Base-by-base conservation (phyloP, 2,113 vertebrate species). In the Promerops cafer region DNA sequence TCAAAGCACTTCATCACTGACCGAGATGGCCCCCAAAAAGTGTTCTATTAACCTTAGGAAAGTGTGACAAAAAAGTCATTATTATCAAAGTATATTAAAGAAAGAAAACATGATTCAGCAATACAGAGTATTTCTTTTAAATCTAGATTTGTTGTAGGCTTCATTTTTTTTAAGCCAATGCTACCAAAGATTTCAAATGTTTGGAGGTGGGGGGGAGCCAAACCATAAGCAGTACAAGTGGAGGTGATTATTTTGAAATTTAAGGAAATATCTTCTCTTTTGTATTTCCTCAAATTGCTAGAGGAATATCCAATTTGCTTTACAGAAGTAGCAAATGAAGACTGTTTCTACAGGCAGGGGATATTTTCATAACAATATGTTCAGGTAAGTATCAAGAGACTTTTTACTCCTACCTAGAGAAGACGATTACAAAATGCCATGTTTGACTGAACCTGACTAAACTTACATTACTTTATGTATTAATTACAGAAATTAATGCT, bases 281-380 rank as follows among this genome's bases (percentile, higher is more conserved):
- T 80, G 50, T 88, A 89, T 96, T 96, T 97, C 44, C 75, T 96
- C 65, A 96, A 87, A 90, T 61, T 88, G 88, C 90, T 69, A 92
- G 57, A 93, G 81, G 64, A 80, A 96, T 75, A 87, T 57, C 94
- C 91, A 96, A 97, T 96, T 94, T 89, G 89, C 69, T 95, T 95
- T 92, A 49, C 40, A 84, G 71, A 97, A 95, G 87, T 35, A 91
- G 91, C 69, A 97, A 94, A 91, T 74, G 74, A 92, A 87, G 69
- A 94, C 87, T 4, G 30, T 89, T 94, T 91, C 77, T 69, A 89
- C 18, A 83, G 94, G 90, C 86, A 96, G 87, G 53, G 45, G 79
- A 93, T 72, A 88, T 97, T 98, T 97, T 97, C 89, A 61, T 92
- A 97, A 96, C 70, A 85, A 96, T 96, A 92, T 96, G n/a, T 94